Base-by-base conservation (phyloP, 2,113 vertebrate species). In the Rhea pennata region DNA sequence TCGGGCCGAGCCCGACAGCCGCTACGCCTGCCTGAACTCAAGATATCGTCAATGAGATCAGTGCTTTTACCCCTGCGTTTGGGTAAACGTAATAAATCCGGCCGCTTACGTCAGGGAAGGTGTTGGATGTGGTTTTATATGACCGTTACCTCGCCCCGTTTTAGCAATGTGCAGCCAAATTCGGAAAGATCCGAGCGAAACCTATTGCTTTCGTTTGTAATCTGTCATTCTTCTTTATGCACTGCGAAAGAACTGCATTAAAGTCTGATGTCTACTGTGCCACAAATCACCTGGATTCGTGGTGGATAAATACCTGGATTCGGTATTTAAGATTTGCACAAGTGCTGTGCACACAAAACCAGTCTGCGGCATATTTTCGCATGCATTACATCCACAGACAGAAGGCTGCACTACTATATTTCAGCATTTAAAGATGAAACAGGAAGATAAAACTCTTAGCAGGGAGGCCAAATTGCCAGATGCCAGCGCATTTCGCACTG, bases 61-160 rank as follows among this genome's bases (percentile, higher is more conserved):
- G 17, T 0, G 0, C 19, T 6, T 79, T 64, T 83, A 20, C 7
- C 72, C 91, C 50, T 51, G 40, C 21, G 4, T 51, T 70, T n/a
- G 33, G 1, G 1, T 2, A 54, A 46, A 17, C 59, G 62, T 36
- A 53, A 13, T 21, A 73, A n/a, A 70, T 70, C 26, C 19, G 33
- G n/a, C 12, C 6, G 5, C 36, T 27, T 33, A 1, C 1, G 17
- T 17, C 64, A 40, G 40, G 50, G 62, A 83, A 83, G 62, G 61
- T 67, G 72, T 67, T 70, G 54, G 70, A 40, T 0, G 0, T 3
- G 6, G 51, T 6, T 85, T 80, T n/a, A 70, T 20, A 48, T 21
- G 4, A 65, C 14, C 7, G 5, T 1, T 44, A 16, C 33, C 73
- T 80, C 62, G 33, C 65, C 36, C 51, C 9, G 1, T 72, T 54